phyloP scores from a whole-genome alignment of 2,888 invertebrate species.

The Stictocephala bisonia region DNA sequence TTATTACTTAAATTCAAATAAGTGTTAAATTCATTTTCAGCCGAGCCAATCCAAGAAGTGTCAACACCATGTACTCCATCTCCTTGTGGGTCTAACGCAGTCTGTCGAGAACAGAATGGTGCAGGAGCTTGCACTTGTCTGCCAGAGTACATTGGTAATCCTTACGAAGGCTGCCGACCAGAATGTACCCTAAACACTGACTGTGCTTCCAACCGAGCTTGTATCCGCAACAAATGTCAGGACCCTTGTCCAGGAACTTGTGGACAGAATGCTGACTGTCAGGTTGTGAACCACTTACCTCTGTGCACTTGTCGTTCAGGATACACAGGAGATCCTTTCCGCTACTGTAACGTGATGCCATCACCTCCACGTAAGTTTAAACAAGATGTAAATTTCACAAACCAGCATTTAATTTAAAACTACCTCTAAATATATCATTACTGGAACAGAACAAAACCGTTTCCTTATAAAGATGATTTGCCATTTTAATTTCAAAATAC shows the following conservation, averaged over 20 bases:
- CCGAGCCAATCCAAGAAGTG: slow-evolving; percentile 60
- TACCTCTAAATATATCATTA: too few species aligned
- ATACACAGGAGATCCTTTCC: slow-evolving; percentile 80
- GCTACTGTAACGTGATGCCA: slow-evolving; percentile 67
- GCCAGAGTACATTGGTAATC: slow-evolving; percentile 76
- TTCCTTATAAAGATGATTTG: too few species aligned
- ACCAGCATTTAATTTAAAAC: too few species aligned
- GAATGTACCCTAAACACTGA: slow-evolving; percentile 66
- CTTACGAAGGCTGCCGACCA: slow-evolving; percentile 70
- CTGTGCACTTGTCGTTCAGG: slow-evolving; percentile 72
- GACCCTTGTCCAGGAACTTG: slow-evolving; percentile 68
- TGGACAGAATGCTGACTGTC: slow-evolving; percentile 67
- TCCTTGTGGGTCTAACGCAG: slow-evolving; percentile 67
- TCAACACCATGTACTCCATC: slow-evolving; percentile 66
- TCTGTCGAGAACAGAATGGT: slow-evolving; percentile 74
- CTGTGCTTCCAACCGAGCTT: slow-evolving; percentile 65
- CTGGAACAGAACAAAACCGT: too few species aligned
- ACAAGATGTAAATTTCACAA: too few species aligned
- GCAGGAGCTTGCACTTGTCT: slow-evolving; percentile 79
- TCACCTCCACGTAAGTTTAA: slow-evolving; percentile 63
- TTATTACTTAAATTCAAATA: not conserved
- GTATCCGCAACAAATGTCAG: slow-evolving; percentile 66
- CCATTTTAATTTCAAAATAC: too few species aligned
- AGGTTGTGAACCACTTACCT: slow-evolving; percentile 68
- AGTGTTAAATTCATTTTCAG: slow-evolving; percentile 20